Percentiles rank a stretch among this genome's conserved stretches.
Evolutionary conservation across 2,888 invertebrate genomes (phyloP).

Genomic region (Emmelina monodactyla): DNA sequence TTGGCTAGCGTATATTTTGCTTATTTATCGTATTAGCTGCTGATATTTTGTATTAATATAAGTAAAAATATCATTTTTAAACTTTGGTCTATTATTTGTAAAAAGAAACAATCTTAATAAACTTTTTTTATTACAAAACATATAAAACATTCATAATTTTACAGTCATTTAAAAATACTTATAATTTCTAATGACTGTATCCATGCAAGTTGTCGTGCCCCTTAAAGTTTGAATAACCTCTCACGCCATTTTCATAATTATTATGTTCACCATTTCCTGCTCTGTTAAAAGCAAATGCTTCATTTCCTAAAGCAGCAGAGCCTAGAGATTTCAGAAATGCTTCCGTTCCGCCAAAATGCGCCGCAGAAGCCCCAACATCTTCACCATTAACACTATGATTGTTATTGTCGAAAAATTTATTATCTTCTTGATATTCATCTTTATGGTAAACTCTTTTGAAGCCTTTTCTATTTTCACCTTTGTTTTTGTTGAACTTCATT

Average conservation of each 20-base stretch:
- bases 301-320: slow-evolving; percentile 23
- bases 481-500: slow-evolving; percentile 30
- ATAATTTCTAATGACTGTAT: too few relatives aligned
- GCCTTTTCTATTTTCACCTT: slow-evolving; percentile 42
- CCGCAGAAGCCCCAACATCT: slow-evolving; percentile 28
- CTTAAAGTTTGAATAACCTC: slow-evolving; percentile 20
- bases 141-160: too few relatives aligned
- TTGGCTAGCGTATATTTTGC: too few relatives aligned
- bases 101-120: too few relatives aligned
- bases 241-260: slow-evolving; percentile 22
- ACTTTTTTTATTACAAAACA: too few relatives aligned
- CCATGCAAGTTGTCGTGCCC: slow-evolving; percentile 22
- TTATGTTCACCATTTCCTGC: slow-evolving; percentile 21
- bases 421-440: slow-evolving; percentile 49
- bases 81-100: too few relatives aligned
- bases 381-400: slow-evolving; percentile 28
- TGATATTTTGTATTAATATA: too few relatives aligned
- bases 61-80: too few relatives aligned
- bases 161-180: too few relatives aligned
- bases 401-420: slow-evolving; percentile 45
- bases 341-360: slow-evolving; percentile 30
- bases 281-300: slow-evolving; percentile 21
- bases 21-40: too few relatives aligned
- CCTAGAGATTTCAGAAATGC: slow-evolving; percentile 30
- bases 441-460: slow-evolving; percentile 48